These are phyloP conservation scores for Liposcelis brunnea DNA, from an alignment of 2,888 invertebrate genomes.

Conservation along the genomic window DNA sequence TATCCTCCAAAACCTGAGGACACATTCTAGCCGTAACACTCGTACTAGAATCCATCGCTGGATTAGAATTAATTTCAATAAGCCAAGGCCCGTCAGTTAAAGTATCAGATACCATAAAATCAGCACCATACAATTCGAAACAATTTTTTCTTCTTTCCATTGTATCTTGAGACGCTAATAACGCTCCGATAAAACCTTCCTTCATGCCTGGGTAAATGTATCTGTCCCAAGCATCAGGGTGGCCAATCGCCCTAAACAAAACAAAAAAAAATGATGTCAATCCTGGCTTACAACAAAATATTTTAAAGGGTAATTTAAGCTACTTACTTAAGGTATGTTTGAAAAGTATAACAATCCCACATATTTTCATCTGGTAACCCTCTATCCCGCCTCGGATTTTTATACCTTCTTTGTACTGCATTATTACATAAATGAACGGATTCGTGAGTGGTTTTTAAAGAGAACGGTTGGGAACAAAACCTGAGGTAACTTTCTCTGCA, in stretches of 20 bases:
- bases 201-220: constrained; percentile 73
- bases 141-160: constrained; percentile 50
- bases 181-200: constrained; percentile 59
- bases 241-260: constrained; percentile 27
- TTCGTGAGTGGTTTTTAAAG: constrained; percentile 32
- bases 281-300: constrained; percentile 26
- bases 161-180: constrained; percentile 60
- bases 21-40: constrained; percentile 69
- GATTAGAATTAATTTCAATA: constrained; percentile 84
- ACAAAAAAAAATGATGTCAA: constrained; percentile 16
- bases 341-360: constrained; percentile 65
- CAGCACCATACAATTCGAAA: constrained; percentile 83
- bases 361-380: constrained; percentile 60
- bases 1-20: constrained; percentile 61
- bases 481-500: constrained; percentile 33
- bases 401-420: constrained; percentile 30
- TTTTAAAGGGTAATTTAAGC: background rate
- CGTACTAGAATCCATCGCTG: constrained; percentile 65
- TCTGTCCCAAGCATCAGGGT: constrained; percentile 46
- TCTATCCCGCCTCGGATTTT: constrained; percentile 31
- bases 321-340: constrained; percentile 34
- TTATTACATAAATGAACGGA: constrained; percentile 37
- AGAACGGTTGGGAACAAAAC: constrained; percentile 32
- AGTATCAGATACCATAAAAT: constrained; percentile 67
- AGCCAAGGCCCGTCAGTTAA: constrained; percentile 68